Evolutionary conservation across 2,888 invertebrate genomes (phyloP), one percentile per base, ranked within the genome.

Genomic region (Frankliniella intonsa): DNA sequence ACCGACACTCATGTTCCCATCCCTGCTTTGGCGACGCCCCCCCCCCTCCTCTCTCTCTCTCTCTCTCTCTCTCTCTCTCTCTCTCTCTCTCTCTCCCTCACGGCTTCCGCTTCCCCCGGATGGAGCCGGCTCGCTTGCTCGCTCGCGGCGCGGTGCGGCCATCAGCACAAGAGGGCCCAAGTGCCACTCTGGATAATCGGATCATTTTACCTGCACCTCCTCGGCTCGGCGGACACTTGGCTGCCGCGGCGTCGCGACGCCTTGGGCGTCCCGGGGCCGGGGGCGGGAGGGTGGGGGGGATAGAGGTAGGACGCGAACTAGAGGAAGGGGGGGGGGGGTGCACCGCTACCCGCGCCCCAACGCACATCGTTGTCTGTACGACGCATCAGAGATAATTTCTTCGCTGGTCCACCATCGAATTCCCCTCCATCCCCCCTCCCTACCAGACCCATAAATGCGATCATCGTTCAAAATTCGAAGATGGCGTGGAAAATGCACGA

Each of bases 121-220:
- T n/a, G n/a, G n/a, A n/a, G n/a, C n/a, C n/a, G n/a, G n/a, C n/a
- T n/a, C n/a, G n/a, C n/a, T n/a, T n/a, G n/a, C 17, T n/a, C 62
- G 19, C 14, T n/a, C 62, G 55, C 55, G 55, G 55, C 55, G 14
- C 55, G 55, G 14, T 2, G 38, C 38, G 38, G 38, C 38, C 38
- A 38, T 38, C 38, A 38, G 38, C 38, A 38, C 38, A 38, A 38
- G 38, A 38, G 38, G 38, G 38, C 38, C 25, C 69, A 12, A 25
- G 25, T 22, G 69, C 9, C 69, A 25, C 69, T 76, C 69, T 25
- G 12, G 69, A 12, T 76, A 76, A 76, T 76, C 69, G 69, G 69
- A 22, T 76, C 69, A 76, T 76, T 76, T 76, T 76, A 76, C 69
- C 69, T 76, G 69, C 69, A 76, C 22, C 69, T 7, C 69, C 69